Evolutionary conservation across 2,113 vertebrate species (phyloP), one percentile per base, ranked within the genome.

Genomic region (Xenopus laevis): DNA sequence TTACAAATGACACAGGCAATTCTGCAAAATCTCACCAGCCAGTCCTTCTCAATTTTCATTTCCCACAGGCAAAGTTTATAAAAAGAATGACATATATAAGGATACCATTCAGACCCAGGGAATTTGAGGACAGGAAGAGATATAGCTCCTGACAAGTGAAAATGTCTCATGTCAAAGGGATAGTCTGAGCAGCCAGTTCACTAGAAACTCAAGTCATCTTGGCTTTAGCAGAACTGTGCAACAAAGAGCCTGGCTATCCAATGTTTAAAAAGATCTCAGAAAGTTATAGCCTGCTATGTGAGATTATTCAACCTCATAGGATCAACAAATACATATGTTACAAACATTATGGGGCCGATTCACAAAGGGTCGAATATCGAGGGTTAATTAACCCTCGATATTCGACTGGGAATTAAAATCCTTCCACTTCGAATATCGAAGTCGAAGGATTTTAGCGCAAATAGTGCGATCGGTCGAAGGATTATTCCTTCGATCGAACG

Each of bases 111-210:
- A 40, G 77, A 62, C 78, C 78, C 59, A 67, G 63, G 23, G 77
- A 77, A 85, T 65, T 74, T 83, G 79, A 82, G 81, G 82, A 83
- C 83, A 83, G 50, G 33, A 40, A 65, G 16, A 79, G 81, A 83
- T 78, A 81, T 77, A 74, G 47, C 77, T 65, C 40, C 63, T 86
- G 86, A 87, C 84, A 87, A 82, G 82, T 79, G 78, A 80, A 83
- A 82, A 79, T n/a, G 50, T 79, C 86, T 73, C 61, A 83, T 84
- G 81, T 89, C 76, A 18, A 69, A 80, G 71, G 33, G 62, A 79
- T 75, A 85, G 33, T 64, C 80, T 71, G 78, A 85, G 72, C 80
- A 65, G 69, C 71, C 79, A 67, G 77, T 62, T 80, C 11, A 79
- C 68, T 73, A 75, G 77, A 81, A 83, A 12, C 30, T 30, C 27